Evolutionary conservation across 1,140 invertebrate genomes (phyloP).

Genomic region (Diprion similis): DNA sequence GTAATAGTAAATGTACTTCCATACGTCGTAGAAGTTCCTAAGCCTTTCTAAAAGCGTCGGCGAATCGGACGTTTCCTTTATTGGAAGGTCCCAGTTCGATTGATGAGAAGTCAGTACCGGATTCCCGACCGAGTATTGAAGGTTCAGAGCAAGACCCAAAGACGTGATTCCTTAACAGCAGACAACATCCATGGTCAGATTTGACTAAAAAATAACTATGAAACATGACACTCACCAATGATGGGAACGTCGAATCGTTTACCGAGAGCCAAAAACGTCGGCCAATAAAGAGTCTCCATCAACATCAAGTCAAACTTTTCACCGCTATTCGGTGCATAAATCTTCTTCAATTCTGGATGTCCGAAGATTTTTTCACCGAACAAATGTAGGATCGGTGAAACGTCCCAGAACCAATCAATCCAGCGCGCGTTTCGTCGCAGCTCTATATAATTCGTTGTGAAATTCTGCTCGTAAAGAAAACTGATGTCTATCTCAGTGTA

Average conservation of each 20-base stretch:
- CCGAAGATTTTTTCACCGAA: neutral
- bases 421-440: neutral
- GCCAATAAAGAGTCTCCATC: constrained; percentile 20
- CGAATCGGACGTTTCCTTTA: neutral
- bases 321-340: neutral
- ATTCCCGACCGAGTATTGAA: neutral
- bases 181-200: neutral
- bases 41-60: neutral
- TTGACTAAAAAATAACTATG: neutral
- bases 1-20: neutral
- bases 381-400: neutral
- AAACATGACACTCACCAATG: constrained; percentile 34
- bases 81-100: neutral
- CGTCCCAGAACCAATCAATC: neutral
- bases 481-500: constrained; percentile 28
- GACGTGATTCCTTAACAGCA: neutral
- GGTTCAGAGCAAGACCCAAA: neutral
- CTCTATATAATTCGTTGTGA: neutral
- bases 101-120: neutral
- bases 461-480: neutral
- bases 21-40: neutral
- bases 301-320: neutral
- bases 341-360: neutral
- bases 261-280: constrained; percentile 23
- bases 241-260: constrained; percentile 36